Conservation (phyloP, 2,797 vertebrate genomes). For the Falco rusticolus region DNA sequence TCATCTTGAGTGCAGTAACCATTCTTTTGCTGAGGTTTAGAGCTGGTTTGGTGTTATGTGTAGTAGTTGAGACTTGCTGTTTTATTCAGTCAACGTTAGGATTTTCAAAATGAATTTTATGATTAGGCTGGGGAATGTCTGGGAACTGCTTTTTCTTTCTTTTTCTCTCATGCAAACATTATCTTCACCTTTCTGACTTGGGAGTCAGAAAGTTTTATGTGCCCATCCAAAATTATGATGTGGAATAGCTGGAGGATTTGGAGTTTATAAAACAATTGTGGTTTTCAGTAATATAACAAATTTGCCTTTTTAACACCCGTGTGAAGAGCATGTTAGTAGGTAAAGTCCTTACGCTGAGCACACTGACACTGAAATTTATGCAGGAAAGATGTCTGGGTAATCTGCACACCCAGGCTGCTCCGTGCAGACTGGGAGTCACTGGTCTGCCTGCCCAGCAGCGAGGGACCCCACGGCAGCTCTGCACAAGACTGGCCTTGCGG, state of each 20-base stretch:
- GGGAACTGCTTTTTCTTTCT: not conserved
- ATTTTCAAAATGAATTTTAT: not conserved
- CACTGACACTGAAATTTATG: not conserved
- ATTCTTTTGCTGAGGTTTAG: not conserved
- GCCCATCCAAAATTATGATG: not conserved
- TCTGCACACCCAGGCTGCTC: fast-evolving
- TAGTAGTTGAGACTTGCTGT: not conserved
- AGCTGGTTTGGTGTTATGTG: not conserved
- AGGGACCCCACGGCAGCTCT: fast-evolving
- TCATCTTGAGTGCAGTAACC: not conserved
- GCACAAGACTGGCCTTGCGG: not conserved
- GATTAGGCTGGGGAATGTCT: not conserved
- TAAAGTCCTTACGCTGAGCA: not conserved
- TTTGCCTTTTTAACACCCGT: not conserved
- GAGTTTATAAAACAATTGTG: not conserved
- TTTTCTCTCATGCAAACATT: not conserved
- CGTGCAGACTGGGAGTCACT: fast-evolving
- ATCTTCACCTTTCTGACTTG: not conserved
- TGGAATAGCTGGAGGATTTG: not conserved
- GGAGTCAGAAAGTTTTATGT: not conserved
- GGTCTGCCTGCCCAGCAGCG: not conserved
- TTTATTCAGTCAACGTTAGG: not conserved
- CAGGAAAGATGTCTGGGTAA: not conserved
- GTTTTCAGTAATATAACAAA: not conserved
- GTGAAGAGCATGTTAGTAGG: not conserved